Base-by-base conservation (phyloP, 2,888 invertebrate species). In the Oligia fasciuncula region DNA sequence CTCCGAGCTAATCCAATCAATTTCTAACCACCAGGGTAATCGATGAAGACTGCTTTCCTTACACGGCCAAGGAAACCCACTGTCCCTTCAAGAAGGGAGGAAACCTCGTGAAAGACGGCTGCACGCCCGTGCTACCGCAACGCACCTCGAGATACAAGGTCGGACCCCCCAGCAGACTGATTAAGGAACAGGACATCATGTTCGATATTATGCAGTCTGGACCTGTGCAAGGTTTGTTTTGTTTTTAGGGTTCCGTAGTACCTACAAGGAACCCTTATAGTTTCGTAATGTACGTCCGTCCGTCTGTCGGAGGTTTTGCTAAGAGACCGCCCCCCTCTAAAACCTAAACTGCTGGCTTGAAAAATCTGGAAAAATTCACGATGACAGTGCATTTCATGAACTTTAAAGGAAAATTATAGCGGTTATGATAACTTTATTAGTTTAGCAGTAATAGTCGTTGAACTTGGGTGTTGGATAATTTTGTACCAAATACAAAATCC, bases 171-270 rank as follows among this genome's bases (percentile, higher is more conserved):
- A 98, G 98, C 93, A 97, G 98, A 76, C 95, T 99, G 72, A 97
- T 97, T 83, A 97, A 97, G 84, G 98, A 98, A 93, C 97, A 97
- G 23, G 99, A 99, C 91, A 99, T 99, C 88, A 99, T 99, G 99
- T 97, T 98, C 76, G 99, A 99, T 93, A 99, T 99, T 74, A 97
- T 98, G 95, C 97, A 97, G 70, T 99, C 99, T 67, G 99, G 99
- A 69, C 99, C 99, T 1, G 99, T 99, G 1, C 99, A 99, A 85
- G 94, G 94, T 94, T 23, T 80, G 91, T 88, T 13, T 54, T 62
- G 4, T n/a, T 51, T 19, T 57, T 23, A 29, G 29, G 29, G 29
- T 29, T 29, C 29, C 29, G 29, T 29, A 29, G 29, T 29, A 29
- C 29, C 29, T 29, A 29, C 29, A 29, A 29, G 29, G 29, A 29